A percentile compares a stretch with the other conserved stretches of the same genome.
Conservation (phyloP, 2,113 vertebrate genomes). For the Grallaria varia region DNA sequence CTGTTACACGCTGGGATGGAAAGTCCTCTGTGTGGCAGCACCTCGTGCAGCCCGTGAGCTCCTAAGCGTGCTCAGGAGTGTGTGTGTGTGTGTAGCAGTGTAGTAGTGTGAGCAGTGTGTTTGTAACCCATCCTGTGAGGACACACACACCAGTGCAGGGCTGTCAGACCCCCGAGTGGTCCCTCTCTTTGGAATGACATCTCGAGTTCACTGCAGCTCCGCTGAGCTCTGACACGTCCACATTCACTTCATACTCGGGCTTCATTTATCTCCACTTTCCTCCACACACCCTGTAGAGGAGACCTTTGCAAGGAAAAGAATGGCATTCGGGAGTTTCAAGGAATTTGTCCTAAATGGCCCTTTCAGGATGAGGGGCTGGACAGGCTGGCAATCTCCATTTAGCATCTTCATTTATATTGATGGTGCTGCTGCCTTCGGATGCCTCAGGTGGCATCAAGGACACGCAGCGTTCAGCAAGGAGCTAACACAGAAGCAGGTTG, state of each 20-base stretch:
- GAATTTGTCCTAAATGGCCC: neutral
- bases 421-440: neutral
- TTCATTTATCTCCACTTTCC: neutral
- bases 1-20: rapidly evolving
- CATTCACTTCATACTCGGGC: rapidly evolving
- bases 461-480: rapidly evolving
- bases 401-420: neutral
- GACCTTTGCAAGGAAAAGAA: neutral
- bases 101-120: neutral
- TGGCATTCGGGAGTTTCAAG: neutral
- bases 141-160: neutral
- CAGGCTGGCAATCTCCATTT: neutral
- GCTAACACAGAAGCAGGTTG: neutral
- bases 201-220: neutral
- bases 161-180: neutral
- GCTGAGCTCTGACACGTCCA: neutral
- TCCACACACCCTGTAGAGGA: neutral
- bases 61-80: rapidly evolving
- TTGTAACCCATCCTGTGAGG: neutral
- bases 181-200: neutral
- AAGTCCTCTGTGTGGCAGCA: rapidly evolving
- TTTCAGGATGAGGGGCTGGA: neutral
- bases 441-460: neutral
- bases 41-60: rapidly evolving
- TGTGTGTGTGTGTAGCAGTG: neutral